Evolutionary conservation across 2,113 vertebrate genomes (phyloP), one percentile per base, ranked within the genome.

Genomic region (Pelodiscus sinensis): DNA sequence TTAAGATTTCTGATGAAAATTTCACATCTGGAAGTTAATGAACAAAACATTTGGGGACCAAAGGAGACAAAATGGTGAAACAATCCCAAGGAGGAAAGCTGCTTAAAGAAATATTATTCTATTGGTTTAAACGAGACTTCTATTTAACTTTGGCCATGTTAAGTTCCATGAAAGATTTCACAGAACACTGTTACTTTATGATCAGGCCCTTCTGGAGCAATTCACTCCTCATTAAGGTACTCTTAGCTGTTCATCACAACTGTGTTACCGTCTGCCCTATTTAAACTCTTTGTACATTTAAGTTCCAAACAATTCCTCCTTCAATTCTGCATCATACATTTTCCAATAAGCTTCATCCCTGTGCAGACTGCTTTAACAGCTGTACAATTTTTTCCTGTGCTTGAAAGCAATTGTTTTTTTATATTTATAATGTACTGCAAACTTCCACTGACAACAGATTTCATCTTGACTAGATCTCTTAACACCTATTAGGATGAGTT

Each of bases 231-330:
- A 65, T 88, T 31, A 73, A 56, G 0, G 3, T 50, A 13, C 83
- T 79, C 78, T 14, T 75, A 89, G 83, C 25, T 12, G 75, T 19
- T 81, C 4, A 0, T 81, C 38, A 62, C 5, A 84, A 16, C 5
- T 56, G 31, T 8, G 31, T 21, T 56, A 91, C 88, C 88, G 4
- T 24, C 29, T 81, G 38, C 31, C 2, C 12, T 58, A n/a, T 2
- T 0, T 80, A 89, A 90, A 58, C 21, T 44, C 65, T 31, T 57
- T 9, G 8, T 7, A 91, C 55, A 21, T 58, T 90, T 56, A 89
- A 71, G 55, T 94, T 81, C 56, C 57, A 29, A 92, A 51, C 25
- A 88, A 85, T 88, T 85, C 51, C 90, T 79, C 79, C 52, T 92
- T 80, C 85, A 94, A 38, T 25, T 89, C 10, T 21, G 16, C 35